These are phyloP conservation scores for Drosophila lacertosa DNA, from an alignment of 1,140 invertebrate species.

Conservation along the genomic window DNA sequence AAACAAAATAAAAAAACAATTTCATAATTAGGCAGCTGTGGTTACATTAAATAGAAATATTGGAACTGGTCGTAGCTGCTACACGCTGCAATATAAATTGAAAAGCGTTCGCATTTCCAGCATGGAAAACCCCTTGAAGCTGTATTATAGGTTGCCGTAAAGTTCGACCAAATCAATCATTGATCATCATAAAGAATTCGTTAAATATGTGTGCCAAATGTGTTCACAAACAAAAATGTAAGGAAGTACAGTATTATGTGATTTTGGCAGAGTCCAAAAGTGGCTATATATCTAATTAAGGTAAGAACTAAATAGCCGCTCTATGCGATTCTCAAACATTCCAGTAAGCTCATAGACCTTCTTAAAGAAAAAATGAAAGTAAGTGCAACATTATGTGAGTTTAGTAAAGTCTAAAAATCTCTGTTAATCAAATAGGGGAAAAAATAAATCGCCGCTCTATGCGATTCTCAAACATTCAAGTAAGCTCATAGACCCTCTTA, in stretches of 20 bases:
- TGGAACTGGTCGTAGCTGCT: conserved; percentile 38
- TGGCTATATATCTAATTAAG: too few species aligned
- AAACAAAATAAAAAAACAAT: conserved; percentile 15
- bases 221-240: too few species aligned
- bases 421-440: too few species aligned
- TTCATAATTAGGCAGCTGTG: conserved; percentile 46
- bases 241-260: too few species aligned
- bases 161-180: conserved; percentile 11
- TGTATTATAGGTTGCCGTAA: conserved; percentile 18
- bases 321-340: background rate
- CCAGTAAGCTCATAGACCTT: too few species aligned
- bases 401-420: too few species aligned
- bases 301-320: background rate
- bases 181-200: background rate
- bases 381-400: too few species aligned
- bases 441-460: background rate
- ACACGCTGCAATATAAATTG: conserved; percentile 24
- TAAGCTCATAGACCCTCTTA: too few species aligned
- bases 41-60: conserved; percentile 17
- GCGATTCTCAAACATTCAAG: background rate
- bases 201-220: background rate
- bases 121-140: background rate
- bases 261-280: too few species aligned
- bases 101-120: background rate
- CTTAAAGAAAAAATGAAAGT: too few species aligned